Evolutionary conservation across 1,140 invertebrate species (phyloP).

Genomic region (Saxidomus purpurata): DNA sequence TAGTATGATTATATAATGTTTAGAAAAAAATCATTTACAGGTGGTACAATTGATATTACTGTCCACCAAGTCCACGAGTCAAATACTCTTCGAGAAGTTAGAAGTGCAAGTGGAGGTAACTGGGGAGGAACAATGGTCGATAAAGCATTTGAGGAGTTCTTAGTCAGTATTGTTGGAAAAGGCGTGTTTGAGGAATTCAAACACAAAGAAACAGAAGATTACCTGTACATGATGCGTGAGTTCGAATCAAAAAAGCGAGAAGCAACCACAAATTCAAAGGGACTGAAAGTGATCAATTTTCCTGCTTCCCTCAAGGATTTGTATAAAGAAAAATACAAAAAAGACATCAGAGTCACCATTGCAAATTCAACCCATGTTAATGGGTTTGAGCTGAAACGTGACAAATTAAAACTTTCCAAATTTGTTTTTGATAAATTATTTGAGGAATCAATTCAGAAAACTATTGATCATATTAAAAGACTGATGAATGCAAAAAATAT

Average conservation of each 20-base stretch:
- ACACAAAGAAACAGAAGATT: background rate
- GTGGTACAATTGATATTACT: too few relatives aligned
- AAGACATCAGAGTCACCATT: background rate
- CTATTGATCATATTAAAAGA: background rate
- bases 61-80: background rate
- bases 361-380: background rate
- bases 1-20: too few relatives aligned
- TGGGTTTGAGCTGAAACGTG: background rate
- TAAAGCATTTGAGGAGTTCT: background rate
- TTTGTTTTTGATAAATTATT: background rate
- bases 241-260: constrained; percentile 13
- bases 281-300: background rate
- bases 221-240: background rate
- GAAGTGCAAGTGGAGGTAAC: background rate
- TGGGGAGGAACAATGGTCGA: background rate
- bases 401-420: background rate
- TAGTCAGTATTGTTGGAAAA: background rate
- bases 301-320: background rate
- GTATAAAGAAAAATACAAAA: background rate
- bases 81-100: background rate
- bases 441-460: background rate
- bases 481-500: background rate
- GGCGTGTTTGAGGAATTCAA: background rate
- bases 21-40: background rate
- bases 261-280: background rate